Evolutionary conservation across 2,113 vertebrate species (phyloP).

Genomic region (Lamprotornis superbus): DNA sequence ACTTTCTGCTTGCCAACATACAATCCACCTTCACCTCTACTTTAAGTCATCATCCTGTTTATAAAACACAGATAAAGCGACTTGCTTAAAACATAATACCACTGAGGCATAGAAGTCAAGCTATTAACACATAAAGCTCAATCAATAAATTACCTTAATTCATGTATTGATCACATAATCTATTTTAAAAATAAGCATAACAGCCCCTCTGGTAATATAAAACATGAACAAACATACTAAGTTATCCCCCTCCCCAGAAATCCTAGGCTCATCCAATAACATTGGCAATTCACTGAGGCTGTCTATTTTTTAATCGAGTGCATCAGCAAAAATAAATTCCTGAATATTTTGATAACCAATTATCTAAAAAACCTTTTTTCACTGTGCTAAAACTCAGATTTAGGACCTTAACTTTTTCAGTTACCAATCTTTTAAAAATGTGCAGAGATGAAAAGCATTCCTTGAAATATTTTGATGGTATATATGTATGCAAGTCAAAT

Average conservation of each 20-base stretch:
- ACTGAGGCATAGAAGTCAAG: not conserved
- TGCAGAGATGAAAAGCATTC: not conserved
- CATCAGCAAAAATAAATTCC: not conserved
- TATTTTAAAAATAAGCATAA: slow-evolving; percentile 7
- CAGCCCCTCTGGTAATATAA: not conserved
- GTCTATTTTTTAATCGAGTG: not conserved
- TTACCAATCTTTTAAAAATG: not conserved
- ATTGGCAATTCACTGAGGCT: not conserved
- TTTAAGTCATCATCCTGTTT: slow-evolving; percentile 44
- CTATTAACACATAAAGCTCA: not conserved
- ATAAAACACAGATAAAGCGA: slow-evolving; percentile 14
- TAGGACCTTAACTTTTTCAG: not conserved
- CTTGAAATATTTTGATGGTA: not conserved
- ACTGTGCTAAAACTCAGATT: not conserved
- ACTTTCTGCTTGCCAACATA: slow-evolving; percentile 48
- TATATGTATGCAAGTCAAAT: not conserved
- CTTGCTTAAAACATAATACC: not conserved
- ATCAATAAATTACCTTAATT: slow-evolving; percentile 47
- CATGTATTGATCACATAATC: not conserved
- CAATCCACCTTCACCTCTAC: slow-evolving; percentile 16
- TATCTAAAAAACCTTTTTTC: not conserved
- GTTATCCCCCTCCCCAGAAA: not conserved
- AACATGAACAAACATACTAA: not conserved
- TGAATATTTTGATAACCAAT: slow-evolving; percentile 11
- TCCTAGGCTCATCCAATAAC: not conserved